Conservation (phyloP, 2,888 invertebrate species). For the Agonopterix alstromeriana region DNA sequence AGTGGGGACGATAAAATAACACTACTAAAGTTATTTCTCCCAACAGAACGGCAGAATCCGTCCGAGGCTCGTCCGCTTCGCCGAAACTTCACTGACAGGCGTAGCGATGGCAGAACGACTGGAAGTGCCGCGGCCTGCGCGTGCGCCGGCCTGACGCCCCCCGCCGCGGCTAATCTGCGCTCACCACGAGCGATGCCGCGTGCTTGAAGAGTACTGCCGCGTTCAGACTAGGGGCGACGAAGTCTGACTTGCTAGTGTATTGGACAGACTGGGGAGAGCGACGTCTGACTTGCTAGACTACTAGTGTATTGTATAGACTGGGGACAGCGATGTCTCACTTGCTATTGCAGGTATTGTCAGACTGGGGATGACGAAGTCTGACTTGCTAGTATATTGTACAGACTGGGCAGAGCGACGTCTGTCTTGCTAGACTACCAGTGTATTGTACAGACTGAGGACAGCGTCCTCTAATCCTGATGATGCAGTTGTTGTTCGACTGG, state of each 20-base stretch:
- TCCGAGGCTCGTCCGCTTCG: constrained; percentile 51
- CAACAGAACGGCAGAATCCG: constrained; percentile 32
- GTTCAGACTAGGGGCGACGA: background rate
- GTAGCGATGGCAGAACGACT: constrained; percentile 22
- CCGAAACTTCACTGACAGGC: constrained; percentile 48
- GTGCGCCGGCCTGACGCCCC: constrained; percentile 59
- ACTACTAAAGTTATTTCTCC: background rate
- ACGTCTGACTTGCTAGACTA: background rate
- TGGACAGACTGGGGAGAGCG: background rate
- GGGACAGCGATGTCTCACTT: background rate
- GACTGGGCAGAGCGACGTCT: too few species aligned
- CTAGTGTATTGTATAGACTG: too few species aligned
- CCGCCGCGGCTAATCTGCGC: constrained; percentile 57
- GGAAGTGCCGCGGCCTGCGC: constrained; percentile 24
- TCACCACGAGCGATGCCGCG: constrained; percentile 52
- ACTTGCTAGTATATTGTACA: too few species aligned
- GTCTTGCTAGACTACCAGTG: too few species aligned
- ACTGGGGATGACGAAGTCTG: too few species aligned
- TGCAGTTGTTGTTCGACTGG: too few species aligned
- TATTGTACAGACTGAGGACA: too few species aligned
- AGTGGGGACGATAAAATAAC: too few species aligned
- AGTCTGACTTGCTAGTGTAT: too few species aligned
- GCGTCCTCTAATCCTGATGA: too few species aligned
- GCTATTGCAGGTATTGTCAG: too few species aligned
- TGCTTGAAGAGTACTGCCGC: constrained; percentile 41